Conservation (phyloP, 1,140 invertebrate species). For the Drosophila sechellia region DNA sequence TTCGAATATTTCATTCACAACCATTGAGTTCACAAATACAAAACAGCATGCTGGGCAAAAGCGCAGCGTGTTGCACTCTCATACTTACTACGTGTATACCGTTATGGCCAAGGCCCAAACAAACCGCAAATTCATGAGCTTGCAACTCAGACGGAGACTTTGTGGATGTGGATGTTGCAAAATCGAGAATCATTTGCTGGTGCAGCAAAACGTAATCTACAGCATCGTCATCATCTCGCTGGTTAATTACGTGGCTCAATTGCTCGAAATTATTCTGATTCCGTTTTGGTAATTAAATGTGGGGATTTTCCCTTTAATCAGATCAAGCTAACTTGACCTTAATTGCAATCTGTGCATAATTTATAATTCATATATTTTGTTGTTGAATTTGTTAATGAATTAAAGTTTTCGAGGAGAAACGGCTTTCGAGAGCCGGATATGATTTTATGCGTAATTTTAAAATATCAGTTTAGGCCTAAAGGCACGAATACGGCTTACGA, state of each 20-base stretch:
- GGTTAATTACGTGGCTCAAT: slow-evolving; percentile 67
- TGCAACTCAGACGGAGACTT: slow-evolving; percentile 34
- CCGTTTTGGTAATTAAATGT: slow-evolving; percentile 66
- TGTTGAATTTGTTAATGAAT: too few relatives aligned
- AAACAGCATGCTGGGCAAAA: slow-evolving; percentile 24
- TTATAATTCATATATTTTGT: slow-evolving; percentile 34
- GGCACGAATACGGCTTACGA: neutral
- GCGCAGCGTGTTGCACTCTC: slow-evolving; percentile 37
- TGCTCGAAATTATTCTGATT: slow-evolving; percentile 70
- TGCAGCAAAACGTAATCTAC: slow-evolving; percentile 18
- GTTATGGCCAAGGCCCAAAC: slow-evolving; percentile 34
- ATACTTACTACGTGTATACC: slow-evolving; percentile 6
- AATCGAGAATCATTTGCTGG: slow-evolving; percentile 40
- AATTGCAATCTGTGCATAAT: slow-evolving; percentile 53
- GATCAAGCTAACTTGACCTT: slow-evolving; percentile 51
- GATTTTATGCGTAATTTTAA: neutral
- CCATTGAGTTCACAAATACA: slow-evolving; percentile 18
- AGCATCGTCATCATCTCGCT: slow-evolving; percentile 36
- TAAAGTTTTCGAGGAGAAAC: too few relatives aligned
- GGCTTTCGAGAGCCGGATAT: neutral
- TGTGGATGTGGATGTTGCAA: slow-evolving; percentile 20
- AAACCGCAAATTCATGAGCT: slow-evolving; percentile 37
- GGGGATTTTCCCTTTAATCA: slow-evolving; percentile 20
- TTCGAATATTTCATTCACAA: slow-evolving; percentile 43
- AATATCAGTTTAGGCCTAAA: neutral